These are phyloP conservation scores for Sisyra terminalis DNA, from an alignment of 2,888 invertebrate genomes.

Conservation along the genomic window DNA sequence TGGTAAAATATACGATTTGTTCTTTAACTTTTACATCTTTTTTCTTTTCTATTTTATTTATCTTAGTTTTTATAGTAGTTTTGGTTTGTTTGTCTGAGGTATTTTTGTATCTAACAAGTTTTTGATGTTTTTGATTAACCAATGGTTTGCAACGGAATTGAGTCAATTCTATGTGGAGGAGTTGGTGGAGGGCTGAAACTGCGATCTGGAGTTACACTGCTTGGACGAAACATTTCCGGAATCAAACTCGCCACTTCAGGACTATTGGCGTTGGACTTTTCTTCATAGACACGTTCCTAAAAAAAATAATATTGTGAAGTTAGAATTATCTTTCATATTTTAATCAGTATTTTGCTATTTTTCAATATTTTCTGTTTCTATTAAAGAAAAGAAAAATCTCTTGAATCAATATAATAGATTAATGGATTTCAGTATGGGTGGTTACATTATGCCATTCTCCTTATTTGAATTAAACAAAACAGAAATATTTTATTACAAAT, in stretches of 20 bases:
- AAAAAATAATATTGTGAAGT: conserved; percentile 4
- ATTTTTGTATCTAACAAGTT: conserved; percentile 2
- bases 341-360: neutral
- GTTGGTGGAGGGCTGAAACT: conserved; percentile 34
- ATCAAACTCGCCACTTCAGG: conserved; percentile 54
- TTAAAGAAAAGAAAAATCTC: too few relatives aligned
- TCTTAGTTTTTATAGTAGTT: too few relatives aligned
- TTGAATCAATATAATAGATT: too few relatives aligned
- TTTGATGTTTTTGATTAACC: conserved; percentile 19
- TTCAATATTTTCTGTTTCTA: too few relatives aligned
- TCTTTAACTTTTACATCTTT: too few relatives aligned
- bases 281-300: conserved; percentile 42
- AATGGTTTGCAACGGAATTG: conserved; percentile 35
- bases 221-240: conserved; percentile 39
- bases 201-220: conserved; percentile 33
- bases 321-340: neutral
- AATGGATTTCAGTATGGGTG: too few relatives aligned
- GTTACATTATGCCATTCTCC: too few relatives aligned
- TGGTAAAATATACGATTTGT: too few relatives aligned
- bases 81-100: neutral
- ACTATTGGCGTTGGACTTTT: conserved; percentile 32
- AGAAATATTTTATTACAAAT: too few relatives aligned
- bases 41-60: too few relatives aligned
- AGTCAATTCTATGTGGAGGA: conserved; percentile 39
- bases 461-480: too few relatives aligned